Evolutionary conservation across 2,888 invertebrate genomes (phyloP), one percentile per base, ranked within the genome.

Genomic region (Drosophila lacicola): DNA sequence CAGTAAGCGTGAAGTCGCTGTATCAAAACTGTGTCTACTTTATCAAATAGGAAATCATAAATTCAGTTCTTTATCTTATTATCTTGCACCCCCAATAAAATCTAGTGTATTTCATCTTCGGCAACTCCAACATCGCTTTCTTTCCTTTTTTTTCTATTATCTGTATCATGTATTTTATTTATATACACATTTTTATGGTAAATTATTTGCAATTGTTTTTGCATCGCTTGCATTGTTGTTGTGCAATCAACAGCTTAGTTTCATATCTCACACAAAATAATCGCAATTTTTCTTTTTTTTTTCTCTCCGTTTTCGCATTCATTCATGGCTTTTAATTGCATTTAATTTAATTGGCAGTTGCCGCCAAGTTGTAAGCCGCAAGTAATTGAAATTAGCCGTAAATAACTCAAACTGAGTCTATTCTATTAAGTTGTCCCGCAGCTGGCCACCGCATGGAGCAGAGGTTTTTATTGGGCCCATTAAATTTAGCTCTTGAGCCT

Each of bases 261-360:
- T 49, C 36, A 39, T 58, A 73, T 72, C 62, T 61, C 47, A 55
- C 34, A 56, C 29, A 56, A 45, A 65, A 55, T 57, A 36, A 63
- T 51, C n/a, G 46, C 50, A 29, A 17, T 39, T 62, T 21, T 25
- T 21, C 6, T 36, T 39, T 55, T 0, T 0, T 11, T 45, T 54
- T 49, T 46, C 29, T 8, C 8, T 41, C 8, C 34, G 45, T 42
- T 36, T 56, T 60, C 46, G 36, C 34, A 53, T 63, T 68, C 62
- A 74, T 71, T 74, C 57, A 69, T 36, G 25, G 46, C 34, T 17
- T 56, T 82, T 74, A 78, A 86, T 86, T 80, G 63, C 69, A 50
- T 51, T 85, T 76, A 33, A 47, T 79, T 70, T 50, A 51, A 74
- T 74, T 62, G 61, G 14, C 33, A 39, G 10, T 29, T 29, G 29